Evolutionary conservation across 2,888 invertebrate species (phyloP), one percentile per base, ranked within the genome.

Genomic region (Frankliniella fusca): DNA sequence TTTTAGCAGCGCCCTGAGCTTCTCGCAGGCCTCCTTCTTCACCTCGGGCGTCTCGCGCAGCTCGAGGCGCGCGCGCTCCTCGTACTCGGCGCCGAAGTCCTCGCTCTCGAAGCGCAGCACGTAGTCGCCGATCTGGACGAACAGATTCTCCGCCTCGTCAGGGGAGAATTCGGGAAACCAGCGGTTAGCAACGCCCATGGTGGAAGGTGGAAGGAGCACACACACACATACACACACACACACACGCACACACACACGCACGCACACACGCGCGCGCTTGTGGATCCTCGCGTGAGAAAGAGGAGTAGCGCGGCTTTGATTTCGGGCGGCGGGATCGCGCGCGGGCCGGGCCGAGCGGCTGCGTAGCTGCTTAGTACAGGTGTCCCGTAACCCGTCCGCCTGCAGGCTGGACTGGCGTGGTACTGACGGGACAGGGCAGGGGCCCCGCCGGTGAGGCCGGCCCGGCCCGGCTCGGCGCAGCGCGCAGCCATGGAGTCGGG

Each of bases 1-100:
- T 91, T 90, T 90, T 7, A 94, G 88, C 80, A 94, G 87, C 85
- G 91, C 90, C 84, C 88, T 89, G 0, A 94, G 88, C 84, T 91
- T 90, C 50, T 88, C 89, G 0, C 93, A 86, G 28, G 92, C 91
- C 28, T 92, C 90, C 83, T 89, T 89, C 80, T 90, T 89, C 7
- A 90, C 85, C 50, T 94, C 94, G 0, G 93, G 92, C 0, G 91
- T 91, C 87, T 94, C 94, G 0, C 94, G 87, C 0, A 94, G 90
- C 86, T 94, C 93, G 79, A 88, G 90, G 81, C 89, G 89, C 0
- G 94, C 94, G 50, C 94, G 91, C 70, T 76, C 70, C 70, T 76
- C 81, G 82, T 65, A 83, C 38, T 83, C 83, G 48, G 81, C 81
- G 48, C 81, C 82, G 49, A 84, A 18, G 54, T 82, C 61, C 10